Evolutionary conservation across 2,113 vertebrate species (phyloP).

Genomic region (Semnornis frantzii): DNA sequence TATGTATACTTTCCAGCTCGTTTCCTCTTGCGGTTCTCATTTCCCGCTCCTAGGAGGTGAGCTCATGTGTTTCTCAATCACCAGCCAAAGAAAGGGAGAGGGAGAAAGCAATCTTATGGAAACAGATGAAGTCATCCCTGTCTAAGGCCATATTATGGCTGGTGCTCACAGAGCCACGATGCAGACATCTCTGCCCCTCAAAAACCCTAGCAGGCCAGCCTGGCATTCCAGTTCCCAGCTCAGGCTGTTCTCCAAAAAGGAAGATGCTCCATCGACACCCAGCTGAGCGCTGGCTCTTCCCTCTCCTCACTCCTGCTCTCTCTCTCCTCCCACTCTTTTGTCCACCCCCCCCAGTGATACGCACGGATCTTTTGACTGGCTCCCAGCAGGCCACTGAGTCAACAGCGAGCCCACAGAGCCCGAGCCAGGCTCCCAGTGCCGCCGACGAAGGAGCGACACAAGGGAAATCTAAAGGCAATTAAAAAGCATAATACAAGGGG

Average conservation of each 20-base stretch:
- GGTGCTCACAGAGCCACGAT: neutral
- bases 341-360: neutral
- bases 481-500: conserved; percentile 56
- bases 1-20: conserved; percentile 66
- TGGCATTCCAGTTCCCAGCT: neutral
- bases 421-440: neutral
- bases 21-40: conserved; percentile 71
- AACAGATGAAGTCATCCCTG: conserved; percentile 72
- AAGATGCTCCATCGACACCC: neutral
- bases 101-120: conserved; percentile 69
- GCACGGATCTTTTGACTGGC: conserved; percentile 48
- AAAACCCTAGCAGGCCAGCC: neutral
- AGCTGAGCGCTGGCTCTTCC: neutral
- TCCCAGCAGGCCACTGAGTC: conserved; percentile 50
- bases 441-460: conserved; percentile 33
- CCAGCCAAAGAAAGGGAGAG: conserved; percentile 63
- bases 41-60: conserved; percentile 73
- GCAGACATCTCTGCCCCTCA: neutral
- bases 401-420: conserved; percentile 36
- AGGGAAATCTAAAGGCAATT: conserved; percentile 68
- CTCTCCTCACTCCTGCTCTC: neutral
- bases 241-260: neutral
- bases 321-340: neutral
- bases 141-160: conserved; percentile 39
- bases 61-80: conserved; percentile 73